These are phyloP conservation scores for Lamellibrachia columna DNA, from an alignment of 2,888 invertebrate genomes.

Conservation along the genomic window DNA sequence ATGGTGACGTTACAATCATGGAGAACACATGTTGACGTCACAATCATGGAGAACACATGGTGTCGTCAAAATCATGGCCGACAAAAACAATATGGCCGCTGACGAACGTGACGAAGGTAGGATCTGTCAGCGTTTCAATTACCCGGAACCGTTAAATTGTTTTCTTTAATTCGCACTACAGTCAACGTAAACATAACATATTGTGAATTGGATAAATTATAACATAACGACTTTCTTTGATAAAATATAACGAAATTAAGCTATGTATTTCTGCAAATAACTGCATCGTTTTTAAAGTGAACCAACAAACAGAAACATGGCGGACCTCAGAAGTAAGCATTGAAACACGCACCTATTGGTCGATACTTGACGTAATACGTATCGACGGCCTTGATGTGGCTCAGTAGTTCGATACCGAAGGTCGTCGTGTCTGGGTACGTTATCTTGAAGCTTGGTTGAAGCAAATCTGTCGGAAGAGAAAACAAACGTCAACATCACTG, in stretches of 20 bases:
- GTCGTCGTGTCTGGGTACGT: conserved; percentile 27
- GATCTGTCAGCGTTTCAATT: too few species aligned
- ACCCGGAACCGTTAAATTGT: too few species aligned
- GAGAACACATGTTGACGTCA: background rate
- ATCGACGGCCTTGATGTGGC: conserved; percentile 29
- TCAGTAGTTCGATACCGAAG: conserved; percentile 31
- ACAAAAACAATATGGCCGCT: background rate
- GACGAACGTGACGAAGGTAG: too few species aligned
- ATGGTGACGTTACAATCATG: background rate
- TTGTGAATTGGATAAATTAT: too few species aligned
- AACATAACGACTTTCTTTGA: too few species aligned
- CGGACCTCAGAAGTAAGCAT: too few species aligned
- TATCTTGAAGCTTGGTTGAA: conserved; percentile 35
- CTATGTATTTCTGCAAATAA: too few species aligned
- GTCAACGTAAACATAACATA: too few species aligned
- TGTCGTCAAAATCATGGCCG: background rate
- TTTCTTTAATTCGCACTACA: too few species aligned
- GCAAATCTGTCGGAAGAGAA: conserved; percentile 31
- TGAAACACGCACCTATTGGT: conserved; percentile 16
- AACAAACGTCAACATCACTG: background rate
- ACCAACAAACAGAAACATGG: background rate
- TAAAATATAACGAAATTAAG: too few species aligned
- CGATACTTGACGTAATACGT: conserved; percentile 35
- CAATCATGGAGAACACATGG: background rate
- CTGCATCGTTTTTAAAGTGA: too few species aligned